Percentiles rank a stretch among this genome's conserved stretches.
Evolutionary conservation across 2,888 invertebrate genomes (phyloP).

Genomic region (Lissocephala sabroskyi): DNA sequence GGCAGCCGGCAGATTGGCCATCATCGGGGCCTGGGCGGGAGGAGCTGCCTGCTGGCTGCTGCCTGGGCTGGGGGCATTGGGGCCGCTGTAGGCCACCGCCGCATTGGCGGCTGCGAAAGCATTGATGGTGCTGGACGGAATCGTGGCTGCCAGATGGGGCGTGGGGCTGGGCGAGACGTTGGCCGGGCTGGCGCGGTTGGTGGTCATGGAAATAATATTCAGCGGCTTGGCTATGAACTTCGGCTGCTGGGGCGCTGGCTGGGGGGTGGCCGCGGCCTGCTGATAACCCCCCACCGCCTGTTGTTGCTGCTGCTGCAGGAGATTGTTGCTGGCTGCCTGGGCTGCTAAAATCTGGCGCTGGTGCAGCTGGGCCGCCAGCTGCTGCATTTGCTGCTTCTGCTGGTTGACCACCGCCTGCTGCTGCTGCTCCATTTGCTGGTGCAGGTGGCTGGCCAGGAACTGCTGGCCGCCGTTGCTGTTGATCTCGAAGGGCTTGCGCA

Average conservation of each 20-base stretch:
- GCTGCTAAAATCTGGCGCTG: constrained; percentile 55
- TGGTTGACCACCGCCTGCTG: constrained; percentile 38
- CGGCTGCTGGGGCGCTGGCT: constrained; percentile 31
- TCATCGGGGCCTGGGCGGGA: constrained; percentile 13
- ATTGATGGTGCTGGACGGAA: constrained; percentile 53
- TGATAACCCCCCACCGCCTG: constrained; percentile 34
- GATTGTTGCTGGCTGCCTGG: constrained; percentile 53
- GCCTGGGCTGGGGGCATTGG: constrained; percentile 13
- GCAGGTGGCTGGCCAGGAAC: constrained; percentile 45
- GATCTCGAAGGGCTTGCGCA: constrained; percentile 54
- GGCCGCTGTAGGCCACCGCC: constrained; percentile 23
- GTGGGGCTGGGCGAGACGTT: constrained; percentile 44
- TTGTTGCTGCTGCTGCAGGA: constrained; percentile 42
- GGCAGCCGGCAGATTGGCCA: constrained; percentile 58
- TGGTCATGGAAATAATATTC: constrained; percentile 68
- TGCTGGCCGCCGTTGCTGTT: constrained; percentile 59
- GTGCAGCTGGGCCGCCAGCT: constrained; percentile 53
- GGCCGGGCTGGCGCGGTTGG: constrained; percentile 23
- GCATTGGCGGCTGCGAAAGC: constrained; percentile 42
- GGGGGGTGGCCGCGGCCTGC: constrained; percentile 36
- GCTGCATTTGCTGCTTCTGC: constrained; percentile 58
- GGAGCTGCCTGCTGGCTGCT: constrained; percentile 4
- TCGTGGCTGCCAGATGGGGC: constrained; percentile 38
- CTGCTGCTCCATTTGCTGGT: constrained; percentile 47
- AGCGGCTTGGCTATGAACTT: constrained; percentile 69